Percentiles rank a stretch among this genome's conserved stretches.
phyloP scores from a whole-genome alignment of 2,797 vertebrate genomes.

The Chaetodon trifasciatus region DNA sequence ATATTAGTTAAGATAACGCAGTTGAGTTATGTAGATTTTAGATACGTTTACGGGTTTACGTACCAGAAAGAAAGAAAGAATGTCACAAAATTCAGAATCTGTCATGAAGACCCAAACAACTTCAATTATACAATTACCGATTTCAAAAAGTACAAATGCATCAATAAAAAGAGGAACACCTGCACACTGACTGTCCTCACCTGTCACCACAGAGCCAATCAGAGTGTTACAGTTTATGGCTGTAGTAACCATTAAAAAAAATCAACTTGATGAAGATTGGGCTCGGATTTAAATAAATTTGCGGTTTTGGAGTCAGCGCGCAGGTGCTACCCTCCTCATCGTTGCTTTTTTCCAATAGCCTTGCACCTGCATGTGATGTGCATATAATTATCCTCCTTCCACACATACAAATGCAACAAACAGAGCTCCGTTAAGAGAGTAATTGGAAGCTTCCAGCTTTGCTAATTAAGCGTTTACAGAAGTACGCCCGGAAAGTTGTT shows the following conservation, averaged over 20 bases:
- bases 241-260: neutral
- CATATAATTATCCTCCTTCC: slow-evolving; percentile 21
- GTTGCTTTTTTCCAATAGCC: slow-evolving; percentile 8
- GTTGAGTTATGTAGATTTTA: neutral
- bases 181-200: neutral
- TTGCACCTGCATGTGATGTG: slow-evolving; percentile 48
- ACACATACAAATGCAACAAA: slow-evolving; percentile 35
- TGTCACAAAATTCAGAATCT: neutral
- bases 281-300: neutral
- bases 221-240: neutral
- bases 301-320: neutral
- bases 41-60: neutral
- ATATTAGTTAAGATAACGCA: neutral
- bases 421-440: slow-evolving; percentile 24
- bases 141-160: neutral
- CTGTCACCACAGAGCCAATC: neutral
- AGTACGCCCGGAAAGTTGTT: slow-evolving; percentile 27
- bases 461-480: slow-evolving; percentile 41
- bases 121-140: neutral
- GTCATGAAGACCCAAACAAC: too few relatives aligned
- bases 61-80: neutral
- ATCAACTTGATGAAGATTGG: neutral
- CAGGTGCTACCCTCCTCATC: slow-evolving; percentile 2
- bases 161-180: neutral
- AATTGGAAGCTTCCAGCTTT: slow-evolving; percentile 50